These are phyloP conservation scores for Microctenopoma stevenorrisi DNA, from an alignment of 2,797 vertebrate species.

Conservation along the genomic window DNA sequence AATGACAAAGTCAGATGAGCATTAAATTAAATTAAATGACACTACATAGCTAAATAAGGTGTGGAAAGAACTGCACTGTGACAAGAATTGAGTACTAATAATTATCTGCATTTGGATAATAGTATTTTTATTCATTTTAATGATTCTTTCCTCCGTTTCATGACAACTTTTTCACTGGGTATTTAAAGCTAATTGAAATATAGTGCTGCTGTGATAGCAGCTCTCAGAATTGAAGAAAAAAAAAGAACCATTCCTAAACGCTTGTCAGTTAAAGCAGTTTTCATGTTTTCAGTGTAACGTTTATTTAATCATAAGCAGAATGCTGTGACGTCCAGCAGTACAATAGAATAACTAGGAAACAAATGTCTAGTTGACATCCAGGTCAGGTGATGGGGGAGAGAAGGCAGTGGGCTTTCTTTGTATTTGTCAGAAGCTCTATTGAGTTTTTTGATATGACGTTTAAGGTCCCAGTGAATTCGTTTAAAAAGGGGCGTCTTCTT, in stretches of 20 bases:
- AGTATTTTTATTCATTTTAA: constrained; percentile 74
- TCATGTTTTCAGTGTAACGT: no score
- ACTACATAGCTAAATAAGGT: constrained; percentile 44
- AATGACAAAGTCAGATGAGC: constrained; percentile 28
- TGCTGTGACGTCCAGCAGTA: no score
- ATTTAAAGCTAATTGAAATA: constrained; percentile 63
- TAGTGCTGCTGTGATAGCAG: constrained; percentile 31
- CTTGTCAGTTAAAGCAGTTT: constrained; percentile 34
- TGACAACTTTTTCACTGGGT: constrained; percentile 31
- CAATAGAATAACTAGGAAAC: no score
- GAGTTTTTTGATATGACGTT: constrained; percentile 1
- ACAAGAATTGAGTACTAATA: constrained; percentile 44
- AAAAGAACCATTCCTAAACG: constrained; percentile 39
- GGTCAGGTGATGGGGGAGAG: constrained; percentile 32
- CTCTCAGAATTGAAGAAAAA: constrained; percentile 39
- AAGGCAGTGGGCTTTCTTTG: constrained; percentile 6
- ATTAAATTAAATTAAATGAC: constrained; percentile 40
- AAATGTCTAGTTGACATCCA: neutral
- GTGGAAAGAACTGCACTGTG: constrained; percentile 34
- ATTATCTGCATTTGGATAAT: constrained; percentile 59
- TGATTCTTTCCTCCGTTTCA: constrained; percentile 38
- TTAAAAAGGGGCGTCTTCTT: constrained; percentile 10
- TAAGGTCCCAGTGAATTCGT: constrained; percentile 17
- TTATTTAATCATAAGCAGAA: no score
- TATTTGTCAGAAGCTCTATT: constrained; percentile 31